These are phyloP conservation scores for Peromyscus leucopus DNA, from an alignment of 2,113 vertebrate species.

Conservation along the genomic window DNA sequence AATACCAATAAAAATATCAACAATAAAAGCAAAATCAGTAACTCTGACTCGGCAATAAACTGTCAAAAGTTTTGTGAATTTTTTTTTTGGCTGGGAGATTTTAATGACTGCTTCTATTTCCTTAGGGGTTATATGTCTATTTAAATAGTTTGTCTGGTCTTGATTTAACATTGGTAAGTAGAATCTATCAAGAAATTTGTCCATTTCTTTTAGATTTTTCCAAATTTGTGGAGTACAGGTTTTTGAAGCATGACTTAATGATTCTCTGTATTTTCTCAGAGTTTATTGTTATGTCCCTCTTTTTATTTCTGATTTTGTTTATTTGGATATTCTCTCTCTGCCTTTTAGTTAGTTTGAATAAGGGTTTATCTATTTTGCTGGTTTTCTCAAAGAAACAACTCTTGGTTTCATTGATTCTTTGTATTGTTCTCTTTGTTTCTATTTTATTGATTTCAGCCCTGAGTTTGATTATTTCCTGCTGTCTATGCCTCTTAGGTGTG, in stretches of 20 bases:
- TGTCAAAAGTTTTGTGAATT: background rate
- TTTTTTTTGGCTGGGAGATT: background rate
- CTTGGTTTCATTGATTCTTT: background rate
- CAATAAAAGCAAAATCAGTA: background rate
- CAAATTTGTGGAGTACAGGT: background rate
- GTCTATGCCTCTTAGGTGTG: background rate
- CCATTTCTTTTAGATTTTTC: background rate
- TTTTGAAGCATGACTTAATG: background rate
- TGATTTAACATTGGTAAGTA: background rate
- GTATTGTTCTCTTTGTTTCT: background rate
- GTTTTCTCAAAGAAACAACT: background rate
- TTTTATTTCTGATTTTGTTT: background rate
- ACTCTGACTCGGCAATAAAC: background rate
- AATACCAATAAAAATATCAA: background rate
- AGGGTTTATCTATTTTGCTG: background rate
- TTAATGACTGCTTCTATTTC: background rate
- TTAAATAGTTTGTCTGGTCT: background rate
- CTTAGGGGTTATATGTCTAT: background rate
- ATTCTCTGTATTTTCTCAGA: background rate
- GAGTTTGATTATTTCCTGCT: background rate
- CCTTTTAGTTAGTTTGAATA: background rate
- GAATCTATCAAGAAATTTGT: background rate
- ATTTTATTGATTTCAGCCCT: background rate
- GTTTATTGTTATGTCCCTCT: background rate
- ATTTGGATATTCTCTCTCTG: background rate